Evolutionary conservation across 2,888 invertebrate species (phyloP), one percentile per base, ranked within the genome.

Genomic region (Polia nebulosa): DNA sequence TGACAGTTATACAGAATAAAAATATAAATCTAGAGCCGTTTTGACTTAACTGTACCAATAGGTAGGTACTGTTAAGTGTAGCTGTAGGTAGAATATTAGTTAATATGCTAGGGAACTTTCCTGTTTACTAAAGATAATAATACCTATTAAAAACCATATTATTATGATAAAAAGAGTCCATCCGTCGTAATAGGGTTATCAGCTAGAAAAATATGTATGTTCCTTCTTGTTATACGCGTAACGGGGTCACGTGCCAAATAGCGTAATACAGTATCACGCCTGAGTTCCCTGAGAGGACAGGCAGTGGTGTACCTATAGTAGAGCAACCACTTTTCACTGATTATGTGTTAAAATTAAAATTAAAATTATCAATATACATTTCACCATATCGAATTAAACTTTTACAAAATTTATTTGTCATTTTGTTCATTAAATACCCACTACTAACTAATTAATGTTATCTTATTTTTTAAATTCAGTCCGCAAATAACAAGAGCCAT

Each of bases 131-230:
- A 20, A 34, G 44, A 20, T 66, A 7, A 39, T 25, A 53, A 32
- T 57, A 20, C 20, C 32, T 51, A 51, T 47, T 52, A 34, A 25
- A 57, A 44, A 39, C 17, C 6, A 36, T 7, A 57, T 13, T 32
- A 25, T 44, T 49, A 11, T 25, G 65, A 81, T 70, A 64, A 71
- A 66, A 69, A 27, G 0, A 5, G 27, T 25, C 57, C n/a, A 51
- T 61, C 47, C 20, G 45, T 58, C 41, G 63, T 64, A 70, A 39
- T 58, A 45, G 71, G 78, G 78, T 80, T 78, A 81, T 80, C 79
- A 44, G 41, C 44, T 78, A 74, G 74, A 62, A 70, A 77, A 70
- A 62, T 59, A 63, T 66, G 49, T 66, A 63, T 70, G 55, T 64
- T 55, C 20, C 27, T 41, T 55, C 47, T 64, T 62, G 56, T 72